Evolutionary conservation across 2,888 invertebrate species (phyloP).

Genomic region (Oligia strigilis): DNA sequence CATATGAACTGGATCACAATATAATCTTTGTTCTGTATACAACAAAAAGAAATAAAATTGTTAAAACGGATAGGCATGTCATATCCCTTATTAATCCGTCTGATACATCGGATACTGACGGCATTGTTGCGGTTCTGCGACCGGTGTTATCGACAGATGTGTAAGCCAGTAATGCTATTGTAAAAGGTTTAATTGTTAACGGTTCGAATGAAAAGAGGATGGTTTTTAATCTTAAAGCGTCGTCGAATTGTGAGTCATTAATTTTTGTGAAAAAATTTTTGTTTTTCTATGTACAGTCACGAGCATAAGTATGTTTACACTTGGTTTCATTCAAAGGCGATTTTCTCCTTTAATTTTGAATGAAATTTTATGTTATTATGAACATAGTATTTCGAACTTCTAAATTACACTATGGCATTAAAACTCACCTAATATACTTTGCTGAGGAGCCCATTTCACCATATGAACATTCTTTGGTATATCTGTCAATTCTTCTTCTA

Average conservation of each 20-base stretch:
- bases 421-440: slow-evolving; percentile 78
- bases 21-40: neutral
- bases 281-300: neutral
- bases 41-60: slow-evolving; percentile 21
- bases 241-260: neutral
- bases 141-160: slow-evolving; percentile 50
- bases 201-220: slow-evolving; percentile 2
- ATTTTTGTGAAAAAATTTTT: neutral
- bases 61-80: slow-evolving; percentile 36
- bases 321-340: no score
- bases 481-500: slow-evolving; percentile 75
- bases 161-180: slow-evolving; percentile 31
- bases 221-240: neutral
- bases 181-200: slow-evolving; percentile 33
- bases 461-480: slow-evolving; percentile 81
- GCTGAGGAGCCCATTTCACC: slow-evolving; percentile 83
- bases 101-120: slow-evolving; percentile 37
- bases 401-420: neutral
- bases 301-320: no score
- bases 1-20: neutral
- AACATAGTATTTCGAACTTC: no score
- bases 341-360: no score
- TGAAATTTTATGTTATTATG: no score
- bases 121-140: slow-evolving; percentile 52
- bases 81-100: slow-evolving; percentile 34